These are phyloP conservation scores for Papilio machaon DNA, from an alignment of 1,140 invertebrate species.

Conservation along the genomic window DNA sequence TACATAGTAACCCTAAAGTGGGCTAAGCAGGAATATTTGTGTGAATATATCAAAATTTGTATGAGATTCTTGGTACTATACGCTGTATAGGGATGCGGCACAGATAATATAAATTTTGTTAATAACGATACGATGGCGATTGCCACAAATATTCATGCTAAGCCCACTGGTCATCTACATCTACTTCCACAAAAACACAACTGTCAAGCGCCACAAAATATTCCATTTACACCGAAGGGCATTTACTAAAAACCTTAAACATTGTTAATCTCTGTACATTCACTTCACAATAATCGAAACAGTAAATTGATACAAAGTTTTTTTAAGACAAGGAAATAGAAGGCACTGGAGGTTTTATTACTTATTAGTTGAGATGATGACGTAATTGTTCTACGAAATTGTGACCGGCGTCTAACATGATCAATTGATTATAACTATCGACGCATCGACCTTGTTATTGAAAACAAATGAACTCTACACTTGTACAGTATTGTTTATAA, in stretches of 20 bases:
- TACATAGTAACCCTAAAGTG: no score
- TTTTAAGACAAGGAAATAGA: constrained; percentile 2
- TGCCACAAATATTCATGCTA: background rate
- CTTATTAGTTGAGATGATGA: background rate
- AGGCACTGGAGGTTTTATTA: background rate
- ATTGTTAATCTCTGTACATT: background rate
- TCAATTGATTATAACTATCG: background rate
- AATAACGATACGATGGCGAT: no score
- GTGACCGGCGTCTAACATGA: background rate
- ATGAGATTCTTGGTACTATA: no score
- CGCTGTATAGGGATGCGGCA: no score
- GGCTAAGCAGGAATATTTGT: no score
- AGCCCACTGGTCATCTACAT: background rate
- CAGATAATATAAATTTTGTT: no score
- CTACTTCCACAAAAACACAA: background rate
- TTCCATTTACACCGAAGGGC: background rate
- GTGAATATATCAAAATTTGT: no score
- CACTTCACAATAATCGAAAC: background rate
- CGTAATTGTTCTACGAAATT: constrained; percentile 31
- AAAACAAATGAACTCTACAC: constrained; percentile 10
- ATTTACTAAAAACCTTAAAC: background rate
- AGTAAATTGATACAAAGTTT: constrained; percentile 2
- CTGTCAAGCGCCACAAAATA: background rate
- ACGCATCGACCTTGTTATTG: constrained; percentile 21
- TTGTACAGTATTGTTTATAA: background rate